phyloP scores from a whole-genome alignment of 30 jellyfish, hydroid and myxozoan genomes.

The Turritopsis dohrnii region DNA sequence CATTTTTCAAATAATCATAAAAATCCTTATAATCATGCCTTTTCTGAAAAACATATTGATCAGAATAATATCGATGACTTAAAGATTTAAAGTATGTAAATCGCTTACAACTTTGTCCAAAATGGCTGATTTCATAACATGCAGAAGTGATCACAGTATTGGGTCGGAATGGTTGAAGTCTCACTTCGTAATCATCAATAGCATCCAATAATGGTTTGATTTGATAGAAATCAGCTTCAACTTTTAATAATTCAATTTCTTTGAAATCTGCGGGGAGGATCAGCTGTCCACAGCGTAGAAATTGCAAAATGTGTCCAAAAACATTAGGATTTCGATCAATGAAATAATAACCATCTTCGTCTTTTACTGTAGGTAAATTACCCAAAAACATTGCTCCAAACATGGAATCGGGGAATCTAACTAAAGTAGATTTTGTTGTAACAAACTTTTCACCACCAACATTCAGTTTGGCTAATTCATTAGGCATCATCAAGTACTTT shows the following conservation, averaged over 20 bases:
- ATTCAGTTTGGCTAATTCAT: slow-evolving; percentile 19
- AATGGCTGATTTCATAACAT: too few relatives aligned
- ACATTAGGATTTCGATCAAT: slow-evolving; percentile 25
- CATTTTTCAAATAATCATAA: too few relatives aligned
- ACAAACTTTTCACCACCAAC: slow-evolving; percentile 29
- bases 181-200: background rate
- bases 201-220: background rate
- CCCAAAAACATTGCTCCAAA: slow-evolving; percentile 19
- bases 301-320: slow-evolving; percentile 31
- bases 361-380: slow-evolving; percentile 6
- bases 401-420: slow-evolving; percentile 26
- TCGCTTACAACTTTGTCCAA: too few relatives aligned
- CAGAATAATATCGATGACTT: too few relatives aligned
- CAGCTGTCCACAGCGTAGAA: slow-evolving; percentile 16
- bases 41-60: too few relatives aligned
- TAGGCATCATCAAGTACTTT: too few relatives aligned
- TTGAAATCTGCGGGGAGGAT: slow-evolving; percentile 31
- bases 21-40: too few relatives aligned
- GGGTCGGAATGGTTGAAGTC: too few relatives aligned
- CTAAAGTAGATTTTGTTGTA: slow-evolving; percentile 20
- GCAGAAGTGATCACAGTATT: too few relatives aligned
- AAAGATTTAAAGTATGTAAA: too few relatives aligned
- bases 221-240: slow-evolving; percentile 20
- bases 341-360: slow-evolving; percentile 21
- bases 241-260: background rate